Evolutionary conservation across 2,113 vertebrate genomes (phyloP).

Genomic region (rabbit (Oryctolagus cuniculus)): DNA sequence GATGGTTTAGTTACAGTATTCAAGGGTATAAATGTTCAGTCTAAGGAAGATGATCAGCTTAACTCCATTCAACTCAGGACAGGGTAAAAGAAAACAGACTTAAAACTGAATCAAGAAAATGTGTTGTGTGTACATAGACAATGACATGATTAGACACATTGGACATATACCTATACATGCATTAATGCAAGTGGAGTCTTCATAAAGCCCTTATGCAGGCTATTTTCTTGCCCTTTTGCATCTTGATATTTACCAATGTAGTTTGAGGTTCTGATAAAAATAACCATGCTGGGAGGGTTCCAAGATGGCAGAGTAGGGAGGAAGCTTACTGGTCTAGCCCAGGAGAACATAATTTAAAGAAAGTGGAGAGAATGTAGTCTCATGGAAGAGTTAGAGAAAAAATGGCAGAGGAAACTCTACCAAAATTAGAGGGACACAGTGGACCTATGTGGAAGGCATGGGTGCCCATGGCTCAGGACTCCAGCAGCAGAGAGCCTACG

Average conservation of each 20-base stretch:
- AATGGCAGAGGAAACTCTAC: no score
- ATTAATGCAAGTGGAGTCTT: background rate
- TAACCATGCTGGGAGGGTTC: background rate
- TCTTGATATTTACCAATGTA: conserved; percentile 48
- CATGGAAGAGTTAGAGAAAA: no score
- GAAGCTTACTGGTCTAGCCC: no score
- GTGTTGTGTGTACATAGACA: background rate
- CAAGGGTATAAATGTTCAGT: conserved; percentile 21
- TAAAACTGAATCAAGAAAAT: background rate
- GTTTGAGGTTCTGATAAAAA: conserved; percentile 28
- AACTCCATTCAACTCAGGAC: conserved; percentile 46
- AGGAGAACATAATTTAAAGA: no score
- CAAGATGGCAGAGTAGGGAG: no score
- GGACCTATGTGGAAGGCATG: no score
- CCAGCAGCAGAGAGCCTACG: no score
- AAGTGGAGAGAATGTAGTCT: no score
- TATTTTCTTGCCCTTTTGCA: background rate
- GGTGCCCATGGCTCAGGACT: no score
- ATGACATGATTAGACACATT: background rate
- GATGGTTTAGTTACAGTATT: conserved; percentile 29
- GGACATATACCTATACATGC: background rate
- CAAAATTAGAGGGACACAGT: no score
- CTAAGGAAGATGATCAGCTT: conserved; percentile 35
- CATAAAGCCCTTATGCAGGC: background rate
- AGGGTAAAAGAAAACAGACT: background rate